Percentiles rank a stretch among this genome's conserved stretches.
Conservation (phyloP, 1,140 invertebrate genomes). For the Mya arenaria region DNA sequence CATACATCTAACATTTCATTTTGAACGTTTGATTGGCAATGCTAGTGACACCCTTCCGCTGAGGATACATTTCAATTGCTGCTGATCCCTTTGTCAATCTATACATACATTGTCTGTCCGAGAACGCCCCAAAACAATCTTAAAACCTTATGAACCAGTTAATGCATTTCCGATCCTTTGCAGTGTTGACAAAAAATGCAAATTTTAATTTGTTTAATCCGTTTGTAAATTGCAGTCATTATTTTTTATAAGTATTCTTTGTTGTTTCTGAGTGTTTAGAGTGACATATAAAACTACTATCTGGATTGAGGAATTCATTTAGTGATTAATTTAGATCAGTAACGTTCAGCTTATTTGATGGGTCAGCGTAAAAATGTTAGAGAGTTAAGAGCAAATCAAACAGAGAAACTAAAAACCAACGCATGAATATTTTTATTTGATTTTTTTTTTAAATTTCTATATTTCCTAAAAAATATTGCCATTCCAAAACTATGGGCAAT, state of each 20-base stretch:
- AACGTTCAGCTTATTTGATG: too few relatives aligned
- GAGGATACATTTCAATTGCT: slow-evolving; percentile 27
- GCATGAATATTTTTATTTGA: too few relatives aligned
- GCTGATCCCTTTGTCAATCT: slow-evolving; percentile 44
- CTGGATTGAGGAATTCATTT: slow-evolving; percentile 48
- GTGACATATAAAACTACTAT: slow-evolving; percentile 45
- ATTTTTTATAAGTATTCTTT: slow-evolving; percentile 46
- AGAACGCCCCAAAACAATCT: slow-evolving; percentile 13
- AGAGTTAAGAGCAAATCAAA: too few relatives aligned
- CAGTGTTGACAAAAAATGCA: slow-evolving; percentile 38
- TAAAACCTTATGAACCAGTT: background rate
- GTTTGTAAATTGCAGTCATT: slow-evolving; percentile 38
- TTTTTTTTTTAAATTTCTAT: too few relatives aligned
- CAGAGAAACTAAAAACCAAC: too few relatives aligned
- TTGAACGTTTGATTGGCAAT: slow-evolving; percentile 46
- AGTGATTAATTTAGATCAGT: slow-evolving; percentile 42
- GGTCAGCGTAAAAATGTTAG: too few relatives aligned
- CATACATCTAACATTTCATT: slow-evolving; percentile 52
- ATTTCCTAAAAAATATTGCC: too few relatives aligned
- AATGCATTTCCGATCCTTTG: too few relatives aligned
- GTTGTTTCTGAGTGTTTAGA: background rate
- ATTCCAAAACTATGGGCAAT: too few relatives aligned
- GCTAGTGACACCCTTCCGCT: slow-evolving; percentile 32
- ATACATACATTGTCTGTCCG: slow-evolving; percentile 32
- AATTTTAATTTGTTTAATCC: slow-evolving; percentile 30